Evolutionary conservation across 1,140 invertebrate species (phyloP).

Genomic region (Drosophila saltans): DNA sequence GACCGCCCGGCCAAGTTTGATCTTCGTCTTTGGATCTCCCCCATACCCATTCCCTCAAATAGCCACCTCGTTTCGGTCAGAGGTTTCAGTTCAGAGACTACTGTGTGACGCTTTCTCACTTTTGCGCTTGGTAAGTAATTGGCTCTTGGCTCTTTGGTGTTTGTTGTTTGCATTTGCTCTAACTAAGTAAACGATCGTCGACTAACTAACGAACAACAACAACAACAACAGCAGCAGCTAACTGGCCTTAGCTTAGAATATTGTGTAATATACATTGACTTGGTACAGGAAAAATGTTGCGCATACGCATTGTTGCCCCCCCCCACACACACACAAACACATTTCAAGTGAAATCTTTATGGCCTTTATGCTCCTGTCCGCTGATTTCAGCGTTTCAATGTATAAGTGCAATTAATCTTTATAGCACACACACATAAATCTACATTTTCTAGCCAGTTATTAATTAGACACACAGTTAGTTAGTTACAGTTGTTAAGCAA

Average conservation of each 20-base stretch:
- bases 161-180: slow-evolving; percentile 24
- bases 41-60: neutral
- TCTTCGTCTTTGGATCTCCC: neutral
- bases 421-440: slow-evolving; percentile 46
- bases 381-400: slow-evolving; percentile 24
- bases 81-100: slow-evolving; percentile 47
- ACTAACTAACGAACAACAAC: slow-evolving; percentile 28
- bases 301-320: slow-evolving; percentile 39
- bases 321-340: slow-evolving; percentile 4
- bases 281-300: slow-evolving; percentile 19
- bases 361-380: slow-evolving; percentile 18
- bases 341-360: neutral
- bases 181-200: slow-evolving; percentile 50
- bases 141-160: slow-evolving; percentile 24
- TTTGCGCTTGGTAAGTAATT: slow-evolving; percentile 30
- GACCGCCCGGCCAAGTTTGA: slow-evolving; percentile 19
- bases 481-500: slow-evolving; percentile 63
- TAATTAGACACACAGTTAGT: slow-evolving; percentile 53
- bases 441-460: slow-evolving; percentile 30
- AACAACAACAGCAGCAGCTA: neutral
- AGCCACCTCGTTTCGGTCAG: slow-evolving; percentile 41
- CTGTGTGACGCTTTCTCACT: slow-evolving; percentile 51
- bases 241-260: slow-evolving; percentile 15
- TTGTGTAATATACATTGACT: neutral
- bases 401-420: slow-evolving; percentile 23